Conservation (phyloP, 2,888 invertebrate genomes). For the Hemicrepidius hirtus region DNA sequence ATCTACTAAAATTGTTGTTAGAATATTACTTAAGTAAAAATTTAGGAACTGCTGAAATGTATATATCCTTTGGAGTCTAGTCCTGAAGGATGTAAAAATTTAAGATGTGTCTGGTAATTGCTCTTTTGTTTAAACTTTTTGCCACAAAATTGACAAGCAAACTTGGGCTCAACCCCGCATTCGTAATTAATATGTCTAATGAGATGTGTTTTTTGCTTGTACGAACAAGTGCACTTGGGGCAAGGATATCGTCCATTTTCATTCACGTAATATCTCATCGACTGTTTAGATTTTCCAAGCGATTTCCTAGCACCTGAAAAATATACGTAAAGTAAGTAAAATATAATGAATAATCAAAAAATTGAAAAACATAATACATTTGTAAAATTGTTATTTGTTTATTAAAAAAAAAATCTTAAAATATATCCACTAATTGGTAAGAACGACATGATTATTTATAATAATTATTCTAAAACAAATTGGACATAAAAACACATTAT, state of each 20-base stretch:
- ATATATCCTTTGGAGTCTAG: too few species aligned
- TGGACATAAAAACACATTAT: too few species aligned
- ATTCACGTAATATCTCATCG: not conserved
- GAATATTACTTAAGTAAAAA: too few species aligned
- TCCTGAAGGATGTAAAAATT: slow-evolving; percentile 4
- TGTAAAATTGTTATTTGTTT: too few species aligned
- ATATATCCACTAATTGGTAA: too few species aligned
- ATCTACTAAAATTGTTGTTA: too few species aligned
- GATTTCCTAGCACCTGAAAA: not conserved
- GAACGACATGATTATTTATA: too few species aligned
- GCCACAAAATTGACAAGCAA: slow-evolving; percentile 72
- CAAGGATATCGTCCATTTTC: slow-evolving; percentile 11
- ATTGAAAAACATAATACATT: too few species aligned
- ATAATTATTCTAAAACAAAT: too few species aligned
- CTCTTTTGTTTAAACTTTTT: slow-evolving; percentile 71
- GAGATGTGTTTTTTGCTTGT: slow-evolving; percentile 41
- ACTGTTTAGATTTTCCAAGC: not conserved
- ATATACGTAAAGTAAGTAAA: not conserved
- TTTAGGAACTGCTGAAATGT: too few species aligned
- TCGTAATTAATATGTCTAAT: slow-evolving; percentile 74
- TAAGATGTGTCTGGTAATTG: slow-evolving; percentile 60
- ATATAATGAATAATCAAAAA: too few species aligned
- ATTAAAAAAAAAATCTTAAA: too few species aligned
- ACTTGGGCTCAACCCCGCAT: slow-evolving; percentile 74
- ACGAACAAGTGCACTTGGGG: slow-evolving; percentile 21